Evolutionary conservation across 2,888 invertebrate species (phyloP), one percentile per base, ranked within the genome.

Genomic region (Myopa testacea): DNA sequence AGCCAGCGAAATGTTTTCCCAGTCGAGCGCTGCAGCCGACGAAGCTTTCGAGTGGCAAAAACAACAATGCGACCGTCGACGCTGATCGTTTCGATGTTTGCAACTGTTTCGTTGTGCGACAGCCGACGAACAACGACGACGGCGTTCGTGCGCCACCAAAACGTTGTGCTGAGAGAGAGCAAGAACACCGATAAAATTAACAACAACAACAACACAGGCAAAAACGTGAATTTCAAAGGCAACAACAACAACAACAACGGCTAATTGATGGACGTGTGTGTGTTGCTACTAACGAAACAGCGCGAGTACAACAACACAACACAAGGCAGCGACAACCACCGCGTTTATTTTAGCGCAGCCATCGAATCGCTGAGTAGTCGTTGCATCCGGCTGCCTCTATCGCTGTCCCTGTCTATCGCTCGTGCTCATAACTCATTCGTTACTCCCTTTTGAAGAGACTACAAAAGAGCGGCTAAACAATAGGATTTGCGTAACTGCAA

Each of bases 71-170:
- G 88, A 86, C 86, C 87, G 88, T 86, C 86, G 88, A 86, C 84
- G 86, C 86, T 87, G 88, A 85, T 86, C 87, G 88, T 88, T 87
- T 85, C 86, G 86, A 86, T 87, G 84, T 87, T 87, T 86, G 87
- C 87, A 87, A 87, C 87, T 87, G 87, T 87, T 87, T 87, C 85
- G 83, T 83, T 84, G 83, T 72, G 34, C 72, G 55, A 55, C 55
- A 38, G 37, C n/a, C 38, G 67, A 38, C n/a, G 14, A 40, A 38
- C 67, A 37, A 84, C 81, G 80, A 82, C 82, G 82, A 82, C 81
- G 81, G 83, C 83, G 83, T 84, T 85, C 85, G 86, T 87, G n/a
- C n/a, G n/a, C n/a, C 86, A 86, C 84, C 87, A 87, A 5, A 16
- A 58, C 80, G 81, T 76, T 78, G 79, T 69, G 75, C 80, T 67